Percentiles rank a stretch among this genome's conserved stretches.
These are phyloP conservation scores for Eupithecia abbreviata DNA, from an alignment of 2,888 invertebrate genomes.

Conservation along the genomic window DNA sequence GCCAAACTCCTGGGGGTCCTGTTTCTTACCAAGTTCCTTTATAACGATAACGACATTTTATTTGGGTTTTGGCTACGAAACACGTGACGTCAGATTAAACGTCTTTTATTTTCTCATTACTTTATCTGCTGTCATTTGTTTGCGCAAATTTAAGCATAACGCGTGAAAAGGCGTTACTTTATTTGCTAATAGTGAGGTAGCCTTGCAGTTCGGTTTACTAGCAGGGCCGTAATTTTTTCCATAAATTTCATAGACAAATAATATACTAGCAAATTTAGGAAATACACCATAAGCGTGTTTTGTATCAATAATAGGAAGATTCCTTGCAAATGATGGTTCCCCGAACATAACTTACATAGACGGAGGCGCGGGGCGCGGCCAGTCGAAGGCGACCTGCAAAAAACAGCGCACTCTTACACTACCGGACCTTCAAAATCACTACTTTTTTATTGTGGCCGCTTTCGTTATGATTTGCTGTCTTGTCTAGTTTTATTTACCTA, in stretches of 20 bases:
- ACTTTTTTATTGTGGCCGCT: constrained; percentile 30
- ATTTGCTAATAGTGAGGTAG: too few species aligned
- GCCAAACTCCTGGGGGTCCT: too few species aligned
- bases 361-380: constrained; percentile 8
- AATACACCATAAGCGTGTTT: neutral
- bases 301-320: constrained; percentile 8
- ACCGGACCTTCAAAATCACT: constrained; percentile 41
- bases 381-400: constrained; percentile 40
- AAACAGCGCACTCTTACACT: constrained; percentile 41
- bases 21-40: too few species aligned
- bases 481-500: neutral
- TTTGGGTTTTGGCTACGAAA: too few species aligned
- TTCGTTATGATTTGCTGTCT: constrained; percentile 18
- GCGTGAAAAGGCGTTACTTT: too few species aligned
- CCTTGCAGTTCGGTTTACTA: neutral
- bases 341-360: constrained; percentile 27
- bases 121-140: neutral
- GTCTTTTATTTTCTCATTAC: neutral
- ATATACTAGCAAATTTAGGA: neutral
- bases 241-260: neutral
- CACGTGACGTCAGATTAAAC: too few species aligned
- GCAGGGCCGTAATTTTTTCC: neutral
- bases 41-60: too few species aligned
- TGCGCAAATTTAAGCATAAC: too few species aligned
- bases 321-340: constrained; percentile 44